Evolutionary conservation across 1,140 invertebrate genomes (phyloP), one percentile per base, ranked within the genome.

Genomic region (Formica exsecta): DNA sequence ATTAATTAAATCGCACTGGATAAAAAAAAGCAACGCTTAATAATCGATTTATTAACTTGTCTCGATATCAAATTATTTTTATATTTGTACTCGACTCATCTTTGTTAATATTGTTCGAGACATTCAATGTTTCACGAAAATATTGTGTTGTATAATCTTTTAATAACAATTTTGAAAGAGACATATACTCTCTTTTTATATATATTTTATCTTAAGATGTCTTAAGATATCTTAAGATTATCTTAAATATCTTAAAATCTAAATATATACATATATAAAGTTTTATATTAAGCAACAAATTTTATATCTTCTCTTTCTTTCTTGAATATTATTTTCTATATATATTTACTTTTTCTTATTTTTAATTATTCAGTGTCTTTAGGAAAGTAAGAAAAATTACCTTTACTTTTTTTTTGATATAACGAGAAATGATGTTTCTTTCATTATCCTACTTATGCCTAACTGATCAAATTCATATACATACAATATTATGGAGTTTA

Each of bases 1-100:
- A 32, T 71, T 71, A 71, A 51, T 51, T 71, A 19, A 32, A 51
- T 71, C 22, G 68, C 16, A 51, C 7, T 48, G n/a, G 2, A 51
- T 51, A n/a, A 54, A 54, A 51, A 70, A 51, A 54, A 19, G 8
- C 8, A 16, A 32, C 25, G 25, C 6, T 71, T 5, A 29, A 54
- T 71, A n/a, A 71, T 32, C 13, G 16, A 48, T 6, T 71, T 51
- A 51, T 70, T 22, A 22, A 51, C 4, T 71, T 5, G 2, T 32
- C 6, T 29, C 13, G 9, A 68, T n/a, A 29, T 68, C 7, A 71
- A 71, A 25, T 32, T 32, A 70, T 2, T 51, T 51, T 29, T 32
- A 6, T 8, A n/a, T 0, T 19, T 7, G 41, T 22, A 22, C 65
- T 68, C 11, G 25, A 11, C 13, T 70, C 9, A 48, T 51, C 22